These are phyloP conservation scores for Tachysurus vachellii DNA, from an alignment of 2,113 vertebrate species.

Conservation along the genomic window DNA sequence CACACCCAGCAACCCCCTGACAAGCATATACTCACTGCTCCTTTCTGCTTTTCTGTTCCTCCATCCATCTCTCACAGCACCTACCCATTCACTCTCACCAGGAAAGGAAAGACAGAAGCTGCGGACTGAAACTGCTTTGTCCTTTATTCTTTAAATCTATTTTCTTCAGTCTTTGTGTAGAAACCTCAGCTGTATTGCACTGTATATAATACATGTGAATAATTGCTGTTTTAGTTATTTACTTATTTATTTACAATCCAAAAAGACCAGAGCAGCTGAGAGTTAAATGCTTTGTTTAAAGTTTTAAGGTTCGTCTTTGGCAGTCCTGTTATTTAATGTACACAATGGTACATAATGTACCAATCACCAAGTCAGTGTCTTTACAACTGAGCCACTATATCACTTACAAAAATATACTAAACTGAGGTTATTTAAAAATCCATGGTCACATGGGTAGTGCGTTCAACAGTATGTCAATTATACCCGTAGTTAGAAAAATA, in stretches of 20 bases:
- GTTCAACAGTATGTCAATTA: neutral
- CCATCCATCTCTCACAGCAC: constrained; percentile 63
- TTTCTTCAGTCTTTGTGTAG: neutral
- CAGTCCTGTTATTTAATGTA: neutral
- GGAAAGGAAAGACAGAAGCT: neutral
- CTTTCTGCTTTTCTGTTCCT: constrained; percentile 62
- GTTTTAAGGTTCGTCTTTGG: neutral
- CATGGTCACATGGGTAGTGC: neutral
- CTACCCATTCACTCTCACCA: constrained; percentile 26
- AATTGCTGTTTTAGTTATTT: neutral
- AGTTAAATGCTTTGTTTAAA: neutral
- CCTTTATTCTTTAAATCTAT: neutral
- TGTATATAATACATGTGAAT: neutral
- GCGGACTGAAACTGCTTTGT: neutral
- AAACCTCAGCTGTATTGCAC: neutral
- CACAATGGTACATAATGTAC: neutral
- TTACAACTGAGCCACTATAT: neutral
- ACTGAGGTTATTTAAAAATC: neutral
- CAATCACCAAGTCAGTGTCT: neutral
- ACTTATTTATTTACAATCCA: neutral
- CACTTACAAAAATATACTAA: neutral
- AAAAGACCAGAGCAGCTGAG: neutral
- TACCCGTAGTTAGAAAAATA: neutral
- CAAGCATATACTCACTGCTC: constrained; percentile 60
- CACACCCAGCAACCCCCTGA: constrained; percentile 53